Conservation (phyloP, 53 echinoderm and acorn worm genomes). For the Actinopyga echinites region DNA sequence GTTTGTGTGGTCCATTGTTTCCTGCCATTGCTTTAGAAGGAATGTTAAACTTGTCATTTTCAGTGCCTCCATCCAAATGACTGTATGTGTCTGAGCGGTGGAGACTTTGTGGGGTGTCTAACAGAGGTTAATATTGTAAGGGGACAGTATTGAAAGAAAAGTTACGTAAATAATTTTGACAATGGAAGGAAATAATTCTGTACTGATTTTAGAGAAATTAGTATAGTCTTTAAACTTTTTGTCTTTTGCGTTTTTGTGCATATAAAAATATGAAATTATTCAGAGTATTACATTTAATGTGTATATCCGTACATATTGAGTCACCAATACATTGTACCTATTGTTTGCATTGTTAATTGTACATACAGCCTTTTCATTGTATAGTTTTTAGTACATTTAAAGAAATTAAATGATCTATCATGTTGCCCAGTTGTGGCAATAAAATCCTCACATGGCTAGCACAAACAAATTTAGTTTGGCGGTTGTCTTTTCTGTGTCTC, state of each 20-base stretch:
- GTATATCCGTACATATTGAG: constrained; percentile 34
- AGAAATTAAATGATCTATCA: constrained; percentile 26
- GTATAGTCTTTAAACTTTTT: constrained; percentile 5
- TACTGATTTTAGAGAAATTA: not conserved
- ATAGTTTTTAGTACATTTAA: constrained; percentile 35
- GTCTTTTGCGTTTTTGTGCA: constrained; percentile 7
- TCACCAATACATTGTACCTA: constrained; percentile 20
- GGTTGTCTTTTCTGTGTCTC: too few relatives aligned
- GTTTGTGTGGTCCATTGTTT: too few relatives aligned
- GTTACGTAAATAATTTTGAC: too few relatives aligned
- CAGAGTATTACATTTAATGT: constrained; percentile 33
- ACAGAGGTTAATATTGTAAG: too few relatives aligned
- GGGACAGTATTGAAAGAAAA: too few relatives aligned
- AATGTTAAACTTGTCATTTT: too few relatives aligned
- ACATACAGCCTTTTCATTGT: constrained; percentile 22
- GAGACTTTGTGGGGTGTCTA: not conserved
- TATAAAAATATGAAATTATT: constrained; percentile 31
- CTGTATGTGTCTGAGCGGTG: not conserved
- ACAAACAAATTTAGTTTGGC: too few relatives aligned
- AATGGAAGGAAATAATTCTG: not conserved
- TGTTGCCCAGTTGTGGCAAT: too few relatives aligned
- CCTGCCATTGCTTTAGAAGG: too few relatives aligned
- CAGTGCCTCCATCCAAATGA: too few relatives aligned
- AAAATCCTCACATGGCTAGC: too few relatives aligned
- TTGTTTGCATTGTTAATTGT: constrained; percentile 20